Percentiles rank a stretch among this genome's conserved stretches.
These are phyloP conservation scores for Atopsyche davidsoni DNA, from an alignment of 1,140 invertebrate species.

Conservation along the genomic window DNA sequence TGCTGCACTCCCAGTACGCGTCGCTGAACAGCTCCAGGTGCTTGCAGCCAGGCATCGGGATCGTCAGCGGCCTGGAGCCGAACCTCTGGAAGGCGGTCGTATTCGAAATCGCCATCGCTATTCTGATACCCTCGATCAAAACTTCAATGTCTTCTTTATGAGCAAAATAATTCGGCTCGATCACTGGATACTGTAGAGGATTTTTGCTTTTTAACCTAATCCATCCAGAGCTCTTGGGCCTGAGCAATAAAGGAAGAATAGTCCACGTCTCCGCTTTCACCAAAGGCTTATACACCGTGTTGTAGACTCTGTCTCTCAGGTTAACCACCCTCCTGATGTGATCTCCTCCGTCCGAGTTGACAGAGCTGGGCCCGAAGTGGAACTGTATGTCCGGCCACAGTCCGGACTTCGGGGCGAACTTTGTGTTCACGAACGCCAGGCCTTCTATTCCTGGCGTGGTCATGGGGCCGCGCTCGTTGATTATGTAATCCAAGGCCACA, in stretches of 20 bases:
- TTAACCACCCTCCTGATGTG: slow-evolving; percentile 70
- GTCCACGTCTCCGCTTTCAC: slow-evolving; percentile 75
- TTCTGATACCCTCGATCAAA: slow-evolving; percentile 73
- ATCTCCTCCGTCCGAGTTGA: slow-evolving; percentile 74
- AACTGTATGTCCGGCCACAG: slow-evolving; percentile 84
- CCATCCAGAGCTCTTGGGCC: slow-evolving; percentile 78
- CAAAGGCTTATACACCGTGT: slow-evolving; percentile 78
- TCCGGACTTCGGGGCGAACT: slow-evolving; percentile 65
- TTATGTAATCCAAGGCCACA: slow-evolving; percentile 73
- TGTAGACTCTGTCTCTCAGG: slow-evolving; percentile 71
- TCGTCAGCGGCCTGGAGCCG: slow-evolving; percentile 68
- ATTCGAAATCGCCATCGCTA: slow-evolving; percentile 72
- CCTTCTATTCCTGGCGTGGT: slow-evolving; percentile 78
- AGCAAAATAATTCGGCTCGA: slow-evolving; percentile 89
- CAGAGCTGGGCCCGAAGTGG: slow-evolving; percentile 75
- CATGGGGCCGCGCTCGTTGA: slow-evolving; percentile 73
- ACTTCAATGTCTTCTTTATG: slow-evolving; percentile 70
- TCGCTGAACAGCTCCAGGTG: slow-evolving; percentile 66
- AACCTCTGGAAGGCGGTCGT: slow-evolving; percentile 75
- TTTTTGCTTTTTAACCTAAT: slow-evolving; percentile 71
- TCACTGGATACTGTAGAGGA: slow-evolving; percentile 73
- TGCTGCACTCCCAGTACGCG: slow-evolving; percentile 80
- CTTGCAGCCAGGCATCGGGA: slow-evolving; percentile 75
- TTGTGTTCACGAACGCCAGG: slow-evolving; percentile 76
- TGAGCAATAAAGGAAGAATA: slow-evolving; percentile 69